Evolutionary conservation across 2,888 invertebrate species (phyloP).

Genomic region (Acronicta psi): DNA sequence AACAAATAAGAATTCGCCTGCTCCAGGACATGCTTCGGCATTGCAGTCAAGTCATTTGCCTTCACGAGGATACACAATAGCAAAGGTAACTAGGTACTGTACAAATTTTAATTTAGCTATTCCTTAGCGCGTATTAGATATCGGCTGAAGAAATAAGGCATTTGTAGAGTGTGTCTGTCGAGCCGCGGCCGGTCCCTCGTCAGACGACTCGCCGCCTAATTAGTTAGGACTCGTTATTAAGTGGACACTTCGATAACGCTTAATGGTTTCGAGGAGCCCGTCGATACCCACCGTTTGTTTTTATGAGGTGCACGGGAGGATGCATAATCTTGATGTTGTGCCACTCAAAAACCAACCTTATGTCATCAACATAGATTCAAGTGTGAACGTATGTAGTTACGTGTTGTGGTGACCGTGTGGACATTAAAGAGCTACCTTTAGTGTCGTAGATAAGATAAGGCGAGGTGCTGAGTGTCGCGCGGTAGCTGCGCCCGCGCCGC

Average conservation of each 20-base stretch:
- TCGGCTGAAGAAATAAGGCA: slow-evolving; percentile 11
- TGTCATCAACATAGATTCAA: slow-evolving; percentile 12
- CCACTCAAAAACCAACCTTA: slow-evolving; percentile 14
- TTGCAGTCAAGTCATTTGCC: slow-evolving; percentile 2
- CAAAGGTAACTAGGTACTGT: no score
- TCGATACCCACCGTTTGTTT: slow-evolving; percentile 61
- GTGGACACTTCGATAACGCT: slow-evolving; percentile 68
- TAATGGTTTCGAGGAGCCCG: slow-evolving; percentile 66
- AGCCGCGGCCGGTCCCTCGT: slow-evolving; percentile 4
- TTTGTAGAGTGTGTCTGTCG: not conserved
- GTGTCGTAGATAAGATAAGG: slow-evolving; percentile 75
- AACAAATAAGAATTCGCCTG: slow-evolving; percentile 7
- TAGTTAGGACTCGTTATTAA: slow-evolving; percentile 71
- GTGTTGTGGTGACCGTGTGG: slow-evolving; percentile 35
- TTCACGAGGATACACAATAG: no score
- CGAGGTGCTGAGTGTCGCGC: slow-evolving; percentile 35
- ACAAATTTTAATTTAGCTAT: no score
- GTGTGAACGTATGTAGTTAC: slow-evolving; percentile 1
- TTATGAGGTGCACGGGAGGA: slow-evolving; percentile 58
- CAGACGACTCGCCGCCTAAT: slow-evolving; percentile 65
- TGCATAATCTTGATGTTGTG: slow-evolving; percentile 1
- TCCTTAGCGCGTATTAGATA: slow-evolving; percentile 8
- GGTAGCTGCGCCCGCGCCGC: slow-evolving; percentile 37
- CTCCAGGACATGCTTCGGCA: slow-evolving; percentile 3
- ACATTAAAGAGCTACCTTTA: slow-evolving; percentile 65